A percentile compares a stretch with the other conserved stretches of the same genome.
Evolutionary conservation across 2,888 invertebrate genomes (phyloP).

Genomic region (Thecophora atra): DNA sequence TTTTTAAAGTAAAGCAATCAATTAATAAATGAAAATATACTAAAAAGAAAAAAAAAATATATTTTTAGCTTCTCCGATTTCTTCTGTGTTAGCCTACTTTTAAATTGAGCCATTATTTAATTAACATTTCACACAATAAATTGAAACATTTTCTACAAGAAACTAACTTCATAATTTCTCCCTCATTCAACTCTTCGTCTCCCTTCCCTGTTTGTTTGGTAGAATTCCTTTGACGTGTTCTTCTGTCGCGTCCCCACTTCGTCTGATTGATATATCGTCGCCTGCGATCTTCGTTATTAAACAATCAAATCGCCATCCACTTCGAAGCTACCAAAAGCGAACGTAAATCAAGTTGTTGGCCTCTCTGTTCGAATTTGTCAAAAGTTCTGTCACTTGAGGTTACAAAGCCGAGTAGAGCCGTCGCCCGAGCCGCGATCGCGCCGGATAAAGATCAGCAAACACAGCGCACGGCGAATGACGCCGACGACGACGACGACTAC

Average conservation of each 20-base stretch:
- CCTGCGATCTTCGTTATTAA: neutral
- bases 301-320: neutral
- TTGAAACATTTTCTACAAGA: no score
- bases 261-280: neutral
- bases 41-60: no score
- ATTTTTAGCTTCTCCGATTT: no score
- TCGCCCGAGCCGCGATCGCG: neutral
- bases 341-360: conserved; percentile 4
- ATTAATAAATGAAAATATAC: no score
- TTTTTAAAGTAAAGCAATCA: no score
- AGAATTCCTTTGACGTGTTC: conserved; percentile 30
- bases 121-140: no score
- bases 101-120: no score
- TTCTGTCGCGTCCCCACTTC: neutral
- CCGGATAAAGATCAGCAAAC: conserved; percentile 18
- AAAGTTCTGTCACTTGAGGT: conserved; percentile 12
- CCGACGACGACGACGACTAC: neutral
- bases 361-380: conserved; percentile 16
- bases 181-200: no score
- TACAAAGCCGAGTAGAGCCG: neutral
- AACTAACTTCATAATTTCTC: no score
- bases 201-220: conserved; percentile 3
- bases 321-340: neutral
- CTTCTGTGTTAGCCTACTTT: no score
- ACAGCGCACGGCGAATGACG: neutral